Conservation (phyloP, 1,140 invertebrate genomes). For the Halictus rubicundus region DNA sequence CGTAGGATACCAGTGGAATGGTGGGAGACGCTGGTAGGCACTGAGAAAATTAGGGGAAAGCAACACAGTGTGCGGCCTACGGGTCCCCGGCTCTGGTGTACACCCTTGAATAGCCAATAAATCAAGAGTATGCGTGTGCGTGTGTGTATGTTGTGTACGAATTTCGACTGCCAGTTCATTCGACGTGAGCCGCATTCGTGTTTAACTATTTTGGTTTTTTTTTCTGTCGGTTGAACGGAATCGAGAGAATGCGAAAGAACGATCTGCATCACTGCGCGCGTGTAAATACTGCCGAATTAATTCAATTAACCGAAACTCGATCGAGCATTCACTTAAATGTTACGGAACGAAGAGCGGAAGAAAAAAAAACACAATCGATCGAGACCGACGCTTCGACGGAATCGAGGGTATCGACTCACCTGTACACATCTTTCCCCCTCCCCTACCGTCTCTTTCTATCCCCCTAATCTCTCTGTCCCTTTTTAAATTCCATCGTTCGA, state of each 20-base stretch:
- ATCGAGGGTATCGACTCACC: slow-evolving; percentile 1
- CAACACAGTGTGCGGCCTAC: no score
- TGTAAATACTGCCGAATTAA: slow-evolving; percentile 62
- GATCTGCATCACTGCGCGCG: slow-evolving; percentile 15
- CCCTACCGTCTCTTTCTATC: no score
- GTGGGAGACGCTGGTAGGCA: no score
- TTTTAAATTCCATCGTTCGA: slow-evolving; percentile 38
- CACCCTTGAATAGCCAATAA: slow-evolving; percentile 39
- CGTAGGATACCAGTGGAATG: no score
- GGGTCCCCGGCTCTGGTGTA: no score
- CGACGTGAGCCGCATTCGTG: slow-evolving; percentile 37
- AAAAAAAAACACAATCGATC: no score
- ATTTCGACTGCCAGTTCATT: slow-evolving; percentile 48
- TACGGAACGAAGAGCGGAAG: slow-evolving; percentile 2
- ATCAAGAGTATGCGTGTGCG: slow-evolving; percentile 27
- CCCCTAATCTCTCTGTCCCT: background rate
- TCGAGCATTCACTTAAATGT: slow-evolving; percentile 21
- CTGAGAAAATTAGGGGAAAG: no score
- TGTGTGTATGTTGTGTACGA: slow-evolving; percentile 15
- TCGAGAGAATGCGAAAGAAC: background rate
- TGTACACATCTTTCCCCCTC: slow-evolving; percentile 34
- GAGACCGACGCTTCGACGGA: no score
- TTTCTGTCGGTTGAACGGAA: background rate
- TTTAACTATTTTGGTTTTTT: no score
- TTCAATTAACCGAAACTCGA: slow-evolving; percentile 42